These are phyloP conservation scores for Champsocephalus gunnari DNA, from an alignment of 2,797 vertebrate species.

Conservation along the genomic window DNA sequence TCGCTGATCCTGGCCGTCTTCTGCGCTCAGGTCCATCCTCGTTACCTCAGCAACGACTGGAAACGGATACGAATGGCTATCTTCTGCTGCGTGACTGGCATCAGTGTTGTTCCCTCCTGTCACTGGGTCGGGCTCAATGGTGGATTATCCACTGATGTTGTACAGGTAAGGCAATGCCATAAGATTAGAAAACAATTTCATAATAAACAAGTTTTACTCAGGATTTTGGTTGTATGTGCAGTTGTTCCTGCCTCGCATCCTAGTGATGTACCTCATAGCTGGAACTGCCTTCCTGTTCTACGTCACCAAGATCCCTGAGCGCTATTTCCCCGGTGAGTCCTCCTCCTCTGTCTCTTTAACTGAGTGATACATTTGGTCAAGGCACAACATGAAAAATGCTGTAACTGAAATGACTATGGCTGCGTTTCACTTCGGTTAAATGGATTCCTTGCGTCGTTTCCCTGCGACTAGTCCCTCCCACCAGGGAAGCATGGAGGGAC, in stretches of 20 bases:
- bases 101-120: conserved; percentile 92
- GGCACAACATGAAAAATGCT: too few species aligned
- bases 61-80: conserved; percentile 89
- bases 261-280: conserved; percentile 97
- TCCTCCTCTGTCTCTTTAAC: neutral
- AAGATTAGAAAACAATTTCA: too few species aligned
- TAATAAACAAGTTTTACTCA: neutral
- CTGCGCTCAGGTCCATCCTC: conserved; percentile 95
- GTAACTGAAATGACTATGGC: too few species aligned
- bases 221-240: conserved; percentile 63
- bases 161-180: conserved; percentile 85
- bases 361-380: neutral
- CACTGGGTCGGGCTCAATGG: conserved; percentile 98
- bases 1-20: conserved; percentile 97
- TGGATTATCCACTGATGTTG: conserved; percentile 88
- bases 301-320: conserved; percentile 97
- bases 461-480: too few species aligned
- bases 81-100: conserved; percentile 93
- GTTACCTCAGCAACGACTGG: conserved; percentile 96
- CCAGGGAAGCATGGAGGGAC: too few species aligned
- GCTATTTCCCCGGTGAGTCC: conserved; percentile 95
- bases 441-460: too few species aligned
- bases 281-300: conserved; percentile 95
- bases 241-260: conserved; percentile 94
- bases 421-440: too few species aligned